Evolutionary conservation across 2,113 vertebrate genomes (phyloP).

Genomic region (human): GRCh38 chr15:41054501-41055000

Average conservation of each 20-base stretch:
- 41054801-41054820: neutral
- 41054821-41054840: neutral
- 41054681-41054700: neutral
- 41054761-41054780: neutral
- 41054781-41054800: neutral
- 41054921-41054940: neutral
- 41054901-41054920: neutral
- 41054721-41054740: neutral
- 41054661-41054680: neutral
- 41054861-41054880: neutral
- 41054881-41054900: neutral
- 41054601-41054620: too few species aligned
- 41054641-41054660: neutral
- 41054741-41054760: neutral
- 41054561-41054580: neutral
- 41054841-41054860: neutral
- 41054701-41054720: neutral
- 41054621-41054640: neutral
- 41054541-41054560: neutral
- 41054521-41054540: neutral
- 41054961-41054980: neutral
- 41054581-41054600: neutral
- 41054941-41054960: neutral
- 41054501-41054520: constrained; percentile 11
- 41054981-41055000: constrained; percentile 1